These are phyloP conservation scores for Macrosoma leucophasiata DNA, from an alignment of 2,888 invertebrate genomes.

Conservation along the genomic window DNA sequence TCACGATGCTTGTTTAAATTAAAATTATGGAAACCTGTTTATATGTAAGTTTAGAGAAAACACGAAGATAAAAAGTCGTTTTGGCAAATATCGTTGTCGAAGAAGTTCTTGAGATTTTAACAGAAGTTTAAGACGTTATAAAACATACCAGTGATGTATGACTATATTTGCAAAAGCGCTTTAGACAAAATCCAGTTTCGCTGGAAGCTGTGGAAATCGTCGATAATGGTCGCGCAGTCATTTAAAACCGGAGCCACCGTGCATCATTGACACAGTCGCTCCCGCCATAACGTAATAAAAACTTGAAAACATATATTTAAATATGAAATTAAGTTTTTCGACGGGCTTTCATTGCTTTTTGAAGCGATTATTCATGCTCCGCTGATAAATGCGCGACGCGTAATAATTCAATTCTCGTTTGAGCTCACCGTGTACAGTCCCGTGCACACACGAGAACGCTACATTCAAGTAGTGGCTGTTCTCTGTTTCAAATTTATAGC, in stretches of 20 bases:
- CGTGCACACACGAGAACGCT: background rate
- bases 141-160: no score
- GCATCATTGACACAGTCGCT: constrained; percentile 12
- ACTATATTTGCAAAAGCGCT: no score
- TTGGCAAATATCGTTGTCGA: no score
- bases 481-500: constrained; percentile 47
- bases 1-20: no score
- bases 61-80: no score
- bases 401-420: constrained; percentile 69
- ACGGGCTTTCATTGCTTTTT: constrained; percentile 59
- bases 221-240: constrained; percentile 8
- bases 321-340: constrained; percentile 69
- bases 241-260: constrained; percentile 5
- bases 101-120: no score
- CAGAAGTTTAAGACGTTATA: no score
- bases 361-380: constrained; percentile 62
- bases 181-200: no score
- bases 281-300: constrained; percentile 28
- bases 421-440: constrained; percentile 49
- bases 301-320: constrained; percentile 62
- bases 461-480: constrained; percentile 27
- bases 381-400: constrained; percentile 66
- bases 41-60: no score
- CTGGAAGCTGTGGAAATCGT: no score
- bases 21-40: no score